Conservation (phyloP, 2,797 vertebrate species). For the Florisuga fusca region DNA sequence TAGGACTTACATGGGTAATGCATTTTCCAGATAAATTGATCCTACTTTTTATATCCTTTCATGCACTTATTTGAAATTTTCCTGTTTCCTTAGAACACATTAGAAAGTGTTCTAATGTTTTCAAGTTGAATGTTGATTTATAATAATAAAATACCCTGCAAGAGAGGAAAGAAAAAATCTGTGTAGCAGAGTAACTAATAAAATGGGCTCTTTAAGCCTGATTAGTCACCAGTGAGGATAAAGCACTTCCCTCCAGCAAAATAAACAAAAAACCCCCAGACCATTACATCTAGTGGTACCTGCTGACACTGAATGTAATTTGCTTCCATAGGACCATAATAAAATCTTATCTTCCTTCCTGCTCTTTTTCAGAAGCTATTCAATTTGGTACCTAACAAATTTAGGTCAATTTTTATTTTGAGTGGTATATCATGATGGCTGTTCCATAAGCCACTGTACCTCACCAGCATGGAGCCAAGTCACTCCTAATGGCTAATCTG, state of each 20-base stretch:
- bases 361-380: constrained; percentile 31
- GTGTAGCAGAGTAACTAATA: constrained; percentile 36
- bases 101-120: constrained; percentile 13
- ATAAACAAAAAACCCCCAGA: constrained; percentile 3
- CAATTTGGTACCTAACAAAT: constrained; percentile 27
- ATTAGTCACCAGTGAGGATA: constrained; percentile 38
- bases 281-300: constrained; percentile 2
- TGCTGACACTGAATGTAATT: constrained; percentile 49
- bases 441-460: neutral
- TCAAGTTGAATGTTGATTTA: constrained; percentile 21
- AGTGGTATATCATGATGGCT: neutral
- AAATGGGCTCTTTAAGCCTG: constrained; percentile 61
- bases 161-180: constrained; percentile 2
- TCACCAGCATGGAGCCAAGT: neutral
- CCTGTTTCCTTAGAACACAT: neutral
- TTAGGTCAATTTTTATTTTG: constrained; percentile 5
- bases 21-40: constrained; percentile 55
- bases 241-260: constrained; percentile 55
- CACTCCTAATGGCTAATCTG: neutral
- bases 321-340: constrained; percentile 30
- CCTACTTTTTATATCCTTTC: neutral
- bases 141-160: constrained; percentile 28
- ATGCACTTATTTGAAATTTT: constrained; percentile 13
- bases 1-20: constrained; percentile 43
- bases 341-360: constrained; percentile 37